A percentile compares a stretch with the other conserved stretches of the same genome.
Evolutionary conservation across 2,113 vertebrate species (phyloP).

Genomic region (Tonatia bakeri): DNA sequence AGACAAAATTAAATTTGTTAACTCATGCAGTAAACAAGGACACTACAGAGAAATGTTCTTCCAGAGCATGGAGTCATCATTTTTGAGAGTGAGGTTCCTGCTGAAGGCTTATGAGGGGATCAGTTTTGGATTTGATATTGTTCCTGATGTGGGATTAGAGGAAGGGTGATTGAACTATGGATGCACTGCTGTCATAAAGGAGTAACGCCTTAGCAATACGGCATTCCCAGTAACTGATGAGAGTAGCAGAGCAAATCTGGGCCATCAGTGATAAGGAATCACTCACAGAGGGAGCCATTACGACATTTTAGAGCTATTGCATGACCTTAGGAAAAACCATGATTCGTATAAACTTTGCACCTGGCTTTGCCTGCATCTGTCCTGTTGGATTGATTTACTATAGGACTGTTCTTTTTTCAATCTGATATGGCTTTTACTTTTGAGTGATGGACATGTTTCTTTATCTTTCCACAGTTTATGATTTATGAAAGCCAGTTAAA

Average conservation of each 20-base stretch:
- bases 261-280: not conserved
- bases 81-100: not conserved
- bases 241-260: not conserved
- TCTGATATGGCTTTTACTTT: not conserved
- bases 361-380: not conserved
- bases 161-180: not conserved
- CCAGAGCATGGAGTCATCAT: not conserved
- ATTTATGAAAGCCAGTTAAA: not conserved
- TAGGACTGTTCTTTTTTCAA: not conserved
- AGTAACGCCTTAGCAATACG: not conserved
- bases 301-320: not conserved
- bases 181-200: not conserved
- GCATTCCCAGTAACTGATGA: not conserved
- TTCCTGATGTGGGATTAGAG: not conserved
- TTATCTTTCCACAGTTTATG: not conserved
- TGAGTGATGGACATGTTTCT: not conserved
- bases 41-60: not conserved
- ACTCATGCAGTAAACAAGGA: not conserved
- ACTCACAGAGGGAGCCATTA: not conserved
- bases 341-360: not conserved
- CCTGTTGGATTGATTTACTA: not conserved
- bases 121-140: not conserved
- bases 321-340: not conserved
- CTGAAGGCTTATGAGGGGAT: not conserved
- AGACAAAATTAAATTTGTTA: conserved; percentile 25